phyloP scores from a whole-genome alignment of 1,140 invertebrate genomes.

The Frieseomelitta varia region DNA sequence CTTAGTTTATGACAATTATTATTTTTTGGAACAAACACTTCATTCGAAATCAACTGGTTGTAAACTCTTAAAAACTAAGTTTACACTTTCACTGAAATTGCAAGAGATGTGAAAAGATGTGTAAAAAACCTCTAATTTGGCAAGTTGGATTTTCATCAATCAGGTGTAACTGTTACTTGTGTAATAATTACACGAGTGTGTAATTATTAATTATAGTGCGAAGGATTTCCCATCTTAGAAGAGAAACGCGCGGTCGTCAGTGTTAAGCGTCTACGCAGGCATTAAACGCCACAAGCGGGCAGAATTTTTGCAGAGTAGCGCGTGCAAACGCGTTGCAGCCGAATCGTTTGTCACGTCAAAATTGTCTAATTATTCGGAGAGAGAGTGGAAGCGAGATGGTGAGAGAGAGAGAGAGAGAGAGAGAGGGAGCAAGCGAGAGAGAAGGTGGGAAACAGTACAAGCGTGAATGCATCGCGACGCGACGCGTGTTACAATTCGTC shows the following conservation, averaged over 20 bases:
- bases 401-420: neutral
- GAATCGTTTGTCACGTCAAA: constrained; percentile 41
- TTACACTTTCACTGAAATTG: too few species aligned
- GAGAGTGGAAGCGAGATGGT: neutral
- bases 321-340: neutral
- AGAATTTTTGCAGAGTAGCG: constrained; percentile 33
- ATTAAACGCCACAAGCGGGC: neutral
- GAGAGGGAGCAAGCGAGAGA: neutral
- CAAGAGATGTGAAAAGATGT: too few species aligned
- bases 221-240: too few species aligned
- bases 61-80: too few species aligned
- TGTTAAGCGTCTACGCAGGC: neutral
- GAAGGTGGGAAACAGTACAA: neutral
- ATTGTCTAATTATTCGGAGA: constrained; percentile 49
- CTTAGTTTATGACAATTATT: too few species aligned
- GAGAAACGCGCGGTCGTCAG: neutral
- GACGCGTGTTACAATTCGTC: constrained; percentile 41
- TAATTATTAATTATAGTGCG: too few species aligned
- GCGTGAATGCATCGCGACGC: constrained; percentile 28
- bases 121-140: too few species aligned
- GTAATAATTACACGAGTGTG: too few species aligned
- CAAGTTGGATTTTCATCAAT: too few species aligned
- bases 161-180: too few species aligned
- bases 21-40: too few species aligned
- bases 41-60: too few species aligned